Base-by-base conservation (phyloP, 1,140 invertebrate genomes). In the Trichomalopsis sarcophagae region DNA sequence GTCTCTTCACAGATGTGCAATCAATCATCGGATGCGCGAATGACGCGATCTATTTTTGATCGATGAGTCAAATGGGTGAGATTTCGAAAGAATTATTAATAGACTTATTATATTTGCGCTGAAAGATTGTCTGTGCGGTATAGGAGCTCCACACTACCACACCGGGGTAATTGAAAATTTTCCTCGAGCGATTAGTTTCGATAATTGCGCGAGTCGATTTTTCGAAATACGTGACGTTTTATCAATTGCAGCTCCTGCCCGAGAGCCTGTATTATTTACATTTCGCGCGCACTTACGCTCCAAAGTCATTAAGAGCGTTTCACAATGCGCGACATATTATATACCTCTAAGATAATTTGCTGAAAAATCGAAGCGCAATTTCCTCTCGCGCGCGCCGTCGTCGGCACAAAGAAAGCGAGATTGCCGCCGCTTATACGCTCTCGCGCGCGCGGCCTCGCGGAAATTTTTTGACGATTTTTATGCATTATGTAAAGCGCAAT, bases 401-500 rank as follows among this genome's bases (percentile, higher is more conserved):
- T 9, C 68, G 7, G 27, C 71, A 84, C 23, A 76, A 69, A 74
- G 50, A 40, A 17, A 73, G 30, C 62, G 68, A 69, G 33, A 27
- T 13, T 36, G 62, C 62, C 14, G 62, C 68, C 36, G 23, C 36
- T 30, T 78, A 84, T 14, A 62, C 71, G 40, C 33, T 23, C n/a
- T 66, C n/a, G 11, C 36, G 30, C 5, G 13, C 13, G 17, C 73
- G 66, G 62, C 75, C 82, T 84, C 82, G 82, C 23, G 68, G 76
- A 71, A 30, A 71, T 71, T 27, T 71, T 33, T 14, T 7, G 50
- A 74, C 69, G 78, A 80, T 85, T 81, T 85, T 85, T 85, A 76
- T 85, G 33, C 71, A 81, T 75, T 81, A 81, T 81, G 78, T 81
- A 80, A 85, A 85, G 69, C 36, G 77, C 23, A 81, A 76, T 85